These are phyloP conservation scores for Cosmopolites sordidus DNA, from an alignment of 2,888 invertebrate genomes.

Conservation along the genomic window DNA sequence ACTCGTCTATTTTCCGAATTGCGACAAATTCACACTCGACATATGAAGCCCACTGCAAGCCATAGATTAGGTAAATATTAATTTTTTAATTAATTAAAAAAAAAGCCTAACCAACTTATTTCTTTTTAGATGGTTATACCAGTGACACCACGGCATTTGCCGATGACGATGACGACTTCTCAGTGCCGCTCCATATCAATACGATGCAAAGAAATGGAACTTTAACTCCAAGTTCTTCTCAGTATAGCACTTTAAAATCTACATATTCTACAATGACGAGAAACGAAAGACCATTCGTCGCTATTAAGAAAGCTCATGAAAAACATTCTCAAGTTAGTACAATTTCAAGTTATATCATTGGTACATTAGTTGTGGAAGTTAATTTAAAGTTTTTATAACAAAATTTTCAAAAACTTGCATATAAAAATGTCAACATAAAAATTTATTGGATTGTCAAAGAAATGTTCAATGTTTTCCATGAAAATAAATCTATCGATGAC, in stretches of 20 bases:
- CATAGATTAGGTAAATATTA: slow-evolving; percentile 41
- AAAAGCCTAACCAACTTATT: not conserved
- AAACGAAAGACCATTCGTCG: slow-evolving; percentile 60
- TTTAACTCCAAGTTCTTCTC: slow-evolving; percentile 30
- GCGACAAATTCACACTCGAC: slow-evolving; percentile 50
- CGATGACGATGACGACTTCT: slow-evolving; percentile 59
- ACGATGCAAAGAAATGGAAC: slow-evolving; percentile 44
- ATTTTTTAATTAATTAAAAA: not conserved
- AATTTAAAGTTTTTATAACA: too few species aligned
- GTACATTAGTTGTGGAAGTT: too few species aligned
- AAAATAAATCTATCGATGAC: too few species aligned
- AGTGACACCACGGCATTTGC: slow-evolving; percentile 76
- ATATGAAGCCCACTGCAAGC: slow-evolving; percentile 48
- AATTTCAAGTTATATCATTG: too few species aligned
- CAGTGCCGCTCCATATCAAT: slow-evolving; percentile 66
- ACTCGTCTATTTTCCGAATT: slow-evolving; percentile 58
- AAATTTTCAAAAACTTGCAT: too few species aligned
- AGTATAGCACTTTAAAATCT: slow-evolving; percentile 33
- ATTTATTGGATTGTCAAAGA: too few species aligned
- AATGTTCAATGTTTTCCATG: too few species aligned
- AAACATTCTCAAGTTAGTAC: slow-evolving; percentile 46
- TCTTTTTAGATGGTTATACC: slow-evolving; percentile 65
- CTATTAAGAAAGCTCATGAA: slow-evolving; percentile 56
- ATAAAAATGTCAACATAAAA: too few species aligned
- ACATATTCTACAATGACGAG: slow-evolving; percentile 39